Evolutionary conservation across 2,113 vertebrate genomes (phyloP).

Genomic region (Sigmodon hispidus): DNA sequence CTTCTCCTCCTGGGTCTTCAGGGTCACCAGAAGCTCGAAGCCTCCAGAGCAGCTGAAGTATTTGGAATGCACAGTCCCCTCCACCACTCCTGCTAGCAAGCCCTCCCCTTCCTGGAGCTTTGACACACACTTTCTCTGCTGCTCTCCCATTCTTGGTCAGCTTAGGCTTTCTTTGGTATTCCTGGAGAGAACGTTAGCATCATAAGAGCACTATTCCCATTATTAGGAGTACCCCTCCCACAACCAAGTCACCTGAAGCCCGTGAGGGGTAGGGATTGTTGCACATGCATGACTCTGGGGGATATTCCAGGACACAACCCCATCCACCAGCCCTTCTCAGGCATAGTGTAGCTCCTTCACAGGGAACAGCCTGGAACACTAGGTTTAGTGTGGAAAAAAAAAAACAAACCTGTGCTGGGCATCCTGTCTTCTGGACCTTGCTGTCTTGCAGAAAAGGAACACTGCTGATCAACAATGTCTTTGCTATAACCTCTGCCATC

Average conservation of each 20-base stretch:
- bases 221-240: fast-evolving
- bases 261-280: background rate
- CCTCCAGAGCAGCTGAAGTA: too few relatives aligned
- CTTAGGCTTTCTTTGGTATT: background rate
- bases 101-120: background rate
- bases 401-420: fast-evolving
- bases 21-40: background rate
- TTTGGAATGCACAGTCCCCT: background rate
- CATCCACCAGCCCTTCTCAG: fast-evolving
- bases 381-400: background rate
- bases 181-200: fast-evolving
- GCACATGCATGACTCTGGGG: background rate
- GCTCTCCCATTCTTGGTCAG: background rate
- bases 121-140: background rate
- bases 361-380: background rate
- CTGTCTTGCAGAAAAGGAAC: conserved; percentile 89
- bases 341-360: background rate
- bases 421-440: background rate
- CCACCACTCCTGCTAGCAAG: background rate
- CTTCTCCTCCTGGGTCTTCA: background rate
- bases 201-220: background rate
- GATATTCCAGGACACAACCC: background rate
- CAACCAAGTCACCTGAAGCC: background rate
- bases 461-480: conserved; percentile 93
- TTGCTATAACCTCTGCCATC: conserved; percentile 91